A percentile compares a stretch with the other conserved stretches of the same genome.
Evolutionary conservation across 2,797 vertebrate species (phyloP).

Genomic region (Pseudomugil tenellus): DNA sequence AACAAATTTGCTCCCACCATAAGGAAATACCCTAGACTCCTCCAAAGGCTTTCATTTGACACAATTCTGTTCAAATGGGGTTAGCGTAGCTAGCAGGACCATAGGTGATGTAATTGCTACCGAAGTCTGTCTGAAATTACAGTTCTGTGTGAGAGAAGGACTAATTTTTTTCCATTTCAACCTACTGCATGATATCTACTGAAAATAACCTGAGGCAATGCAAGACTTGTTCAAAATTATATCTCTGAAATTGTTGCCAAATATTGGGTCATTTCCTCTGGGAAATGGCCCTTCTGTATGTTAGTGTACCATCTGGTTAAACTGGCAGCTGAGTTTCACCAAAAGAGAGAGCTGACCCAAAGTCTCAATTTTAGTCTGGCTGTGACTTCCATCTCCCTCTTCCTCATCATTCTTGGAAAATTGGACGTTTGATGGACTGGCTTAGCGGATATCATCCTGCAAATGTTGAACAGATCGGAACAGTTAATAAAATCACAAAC

Average conservation of each 20-base stretch:
- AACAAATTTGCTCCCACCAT: constrained; percentile 29
- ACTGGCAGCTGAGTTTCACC: constrained; percentile 45
- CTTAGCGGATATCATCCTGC: constrained; percentile 24
- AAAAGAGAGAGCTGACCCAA: constrained; percentile 35
- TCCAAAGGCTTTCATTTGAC: constrained; percentile 26
- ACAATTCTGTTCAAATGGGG: constrained; percentile 11
- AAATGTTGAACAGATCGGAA: constrained; percentile 16
- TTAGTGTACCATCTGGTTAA: constrained; percentile 56
- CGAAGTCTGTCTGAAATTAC: constrained; percentile 26
- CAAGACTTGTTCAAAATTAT: constrained; percentile 29
- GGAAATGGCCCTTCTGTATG: constrained; percentile 35
- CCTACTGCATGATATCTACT: constrained; percentile 10
- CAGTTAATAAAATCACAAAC: constrained; percentile 16
- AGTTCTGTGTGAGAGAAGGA: constrained; percentile 23
- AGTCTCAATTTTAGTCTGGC: constrained; percentile 28
- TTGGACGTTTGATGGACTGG: constrained; percentile 32
- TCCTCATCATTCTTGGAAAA: constrained; percentile 35
- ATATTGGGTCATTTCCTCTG: constrained; percentile 58
- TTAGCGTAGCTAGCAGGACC: constrained; percentile 27
- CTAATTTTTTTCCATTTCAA: constrained; percentile 16
- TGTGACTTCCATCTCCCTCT: constrained; percentile 1
- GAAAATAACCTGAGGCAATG: constrained; percentile 38
- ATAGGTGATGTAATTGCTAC: constrained; percentile 42
- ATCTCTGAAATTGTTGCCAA: constrained; percentile 45
- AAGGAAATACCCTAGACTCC: constrained; percentile 28